These are phyloP conservation scores for Noctuana brunneofusca DNA, from an alignment of 2,888 invertebrate genomes.

Conservation along the genomic window DNA sequence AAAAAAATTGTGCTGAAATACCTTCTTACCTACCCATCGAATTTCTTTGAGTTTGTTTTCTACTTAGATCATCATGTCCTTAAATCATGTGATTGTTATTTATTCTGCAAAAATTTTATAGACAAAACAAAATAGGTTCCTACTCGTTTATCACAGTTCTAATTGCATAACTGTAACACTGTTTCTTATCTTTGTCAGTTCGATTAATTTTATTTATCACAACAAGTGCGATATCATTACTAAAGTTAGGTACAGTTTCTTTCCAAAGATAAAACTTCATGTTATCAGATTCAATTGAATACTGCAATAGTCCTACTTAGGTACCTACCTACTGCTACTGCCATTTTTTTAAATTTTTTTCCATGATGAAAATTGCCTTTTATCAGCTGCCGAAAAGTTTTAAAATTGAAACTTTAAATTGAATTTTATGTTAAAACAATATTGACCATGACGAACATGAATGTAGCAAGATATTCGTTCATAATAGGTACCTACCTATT, in stretches of 20 bases:
- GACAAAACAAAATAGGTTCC: no score
- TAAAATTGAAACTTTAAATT: no score
- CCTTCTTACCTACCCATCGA: no score
- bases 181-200: constrained; percentile 40
- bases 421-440: no score
- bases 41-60: no score
- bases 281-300: not conserved
- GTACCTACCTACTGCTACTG: not conserved
- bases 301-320: not conserved
- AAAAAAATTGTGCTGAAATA: no score
- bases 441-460: no score
- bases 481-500: no score
- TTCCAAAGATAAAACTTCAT: not conserved
- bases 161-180: constrained; percentile 51
- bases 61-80: not conserved
- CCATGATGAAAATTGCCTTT: no score
- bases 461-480: no score
- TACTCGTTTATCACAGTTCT: constrained; percentile 37
- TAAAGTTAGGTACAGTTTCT: not conserved
- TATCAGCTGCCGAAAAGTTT: no score
- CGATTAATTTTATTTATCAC: constrained; percentile 45
- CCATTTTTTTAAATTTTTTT: no score
- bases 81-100: not conserved
- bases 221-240: constrained; percentile 35
- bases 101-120: constrained; percentile 3